Conservation (phyloP, 2,888 invertebrate species). For the Drosophila diplacantha region DNA sequence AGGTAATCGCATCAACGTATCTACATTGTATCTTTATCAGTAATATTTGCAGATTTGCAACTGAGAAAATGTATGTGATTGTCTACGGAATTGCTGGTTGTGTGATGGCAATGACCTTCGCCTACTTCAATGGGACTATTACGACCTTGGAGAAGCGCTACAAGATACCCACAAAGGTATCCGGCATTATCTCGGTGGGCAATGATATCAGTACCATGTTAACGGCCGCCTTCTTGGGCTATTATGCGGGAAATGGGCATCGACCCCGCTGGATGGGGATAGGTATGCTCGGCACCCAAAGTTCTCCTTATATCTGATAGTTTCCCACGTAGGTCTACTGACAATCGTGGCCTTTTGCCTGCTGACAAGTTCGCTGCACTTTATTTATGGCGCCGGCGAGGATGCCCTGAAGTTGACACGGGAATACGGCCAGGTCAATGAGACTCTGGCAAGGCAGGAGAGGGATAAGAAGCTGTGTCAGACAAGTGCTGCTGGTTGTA, state of each 20-base stretch:
- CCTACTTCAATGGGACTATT: conserved; percentile 85
- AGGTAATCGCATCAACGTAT: conserved; percentile 77
- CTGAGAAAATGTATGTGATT: conserved; percentile 78
- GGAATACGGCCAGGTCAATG: conserved; percentile 79
- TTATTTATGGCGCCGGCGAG: conserved; percentile 83
- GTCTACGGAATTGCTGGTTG: conserved; percentile 83
- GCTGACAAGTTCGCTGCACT: conserved; percentile 83
- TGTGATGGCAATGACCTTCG: conserved; percentile 82
- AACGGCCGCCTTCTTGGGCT: conserved; percentile 82
- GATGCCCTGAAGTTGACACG: conserved; percentile 82
- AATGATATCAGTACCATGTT: conserved; percentile 85
- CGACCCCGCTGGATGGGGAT: conserved; percentile 85
- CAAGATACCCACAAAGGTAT: conserved; percentile 84
- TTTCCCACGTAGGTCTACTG: conserved; percentile 76
- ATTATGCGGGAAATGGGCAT: conserved; percentile 84
- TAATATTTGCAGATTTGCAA: conserved; percentile 69
- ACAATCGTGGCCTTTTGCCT: conserved; percentile 82
- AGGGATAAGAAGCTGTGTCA: conserved; percentile 46
- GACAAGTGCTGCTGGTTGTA: conserved; percentile 26
- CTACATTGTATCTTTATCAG: neutral
- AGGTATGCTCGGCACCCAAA: conserved; percentile 54
- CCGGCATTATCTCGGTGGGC: conserved; percentile 84
- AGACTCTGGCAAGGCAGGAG: conserved; percentile 44
- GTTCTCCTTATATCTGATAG: neutral
- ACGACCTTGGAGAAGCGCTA: conserved; percentile 86